phyloP scores from a whole-genome alignment of 2,797 vertebrate genomes.

The Mus spretus region DNA sequence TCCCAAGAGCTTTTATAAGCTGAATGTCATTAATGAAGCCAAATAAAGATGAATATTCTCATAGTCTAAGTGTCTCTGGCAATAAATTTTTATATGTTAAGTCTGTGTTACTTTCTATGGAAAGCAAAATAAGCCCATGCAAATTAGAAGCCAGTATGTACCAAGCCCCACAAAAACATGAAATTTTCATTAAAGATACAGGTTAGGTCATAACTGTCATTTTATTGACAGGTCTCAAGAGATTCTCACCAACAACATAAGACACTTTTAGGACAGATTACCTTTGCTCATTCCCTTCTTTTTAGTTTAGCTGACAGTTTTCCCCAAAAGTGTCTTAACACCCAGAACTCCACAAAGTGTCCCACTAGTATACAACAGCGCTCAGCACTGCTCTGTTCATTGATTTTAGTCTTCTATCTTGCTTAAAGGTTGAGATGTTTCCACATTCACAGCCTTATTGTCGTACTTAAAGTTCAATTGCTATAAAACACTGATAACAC shows the following conservation, averaged over 20 bases:
- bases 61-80: not conserved
- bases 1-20: not conserved
- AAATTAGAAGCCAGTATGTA: not conserved
- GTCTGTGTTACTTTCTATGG: not conserved
- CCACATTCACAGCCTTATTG: not conserved
- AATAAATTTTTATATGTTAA: not conserved
- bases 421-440: not conserved
- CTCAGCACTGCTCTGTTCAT: not conserved
- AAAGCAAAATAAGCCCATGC: not conserved
- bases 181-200: constrained; percentile 30
- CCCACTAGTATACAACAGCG: too few relatives aligned
- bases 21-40: not conserved
- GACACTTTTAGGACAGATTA: not conserved
- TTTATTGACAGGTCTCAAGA: not conserved
- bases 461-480: not conserved
- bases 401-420: not conserved
- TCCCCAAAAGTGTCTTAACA: not conserved
- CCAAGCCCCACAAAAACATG: not conserved
- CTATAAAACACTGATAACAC: not conserved
- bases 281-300: not conserved
- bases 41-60: not conserved
- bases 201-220: not conserved
- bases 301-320: not conserved
- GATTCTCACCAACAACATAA: not conserved
- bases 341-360: not conserved